Conservation (phyloP, 2,797 vertebrate species). For the Diplodus sargus region DNA sequence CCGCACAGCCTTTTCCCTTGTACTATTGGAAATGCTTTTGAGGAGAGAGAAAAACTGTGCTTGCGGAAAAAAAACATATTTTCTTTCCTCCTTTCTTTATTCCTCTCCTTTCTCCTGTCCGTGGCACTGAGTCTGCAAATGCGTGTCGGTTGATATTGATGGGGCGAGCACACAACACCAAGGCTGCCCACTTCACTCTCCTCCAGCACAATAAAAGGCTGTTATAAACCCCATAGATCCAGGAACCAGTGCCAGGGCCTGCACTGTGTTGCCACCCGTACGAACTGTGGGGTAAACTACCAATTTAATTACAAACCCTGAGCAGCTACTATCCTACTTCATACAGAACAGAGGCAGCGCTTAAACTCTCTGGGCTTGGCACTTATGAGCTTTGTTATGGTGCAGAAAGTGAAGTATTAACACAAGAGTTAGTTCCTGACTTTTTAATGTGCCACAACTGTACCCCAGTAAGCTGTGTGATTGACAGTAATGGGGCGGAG, state of each 20-base stretch:
- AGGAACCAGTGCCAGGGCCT: conserved; percentile 28
- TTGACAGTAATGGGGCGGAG: conserved; percentile 82
- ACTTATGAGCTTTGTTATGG: conserved; percentile 53
- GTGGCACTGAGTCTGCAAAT: conserved; percentile 44
- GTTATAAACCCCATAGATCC: conserved; percentile 64
- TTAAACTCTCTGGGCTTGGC: conserved; percentile 23
- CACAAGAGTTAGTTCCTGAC: conserved; percentile 63
- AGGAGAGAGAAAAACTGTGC: conserved; percentile 32
- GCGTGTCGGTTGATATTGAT: conserved; percentile 71
- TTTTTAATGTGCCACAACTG: conserved; percentile 68
- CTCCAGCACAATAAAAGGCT: conserved; percentile 57
- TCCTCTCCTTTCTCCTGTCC: conserved; percentile 31
- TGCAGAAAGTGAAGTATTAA: conserved; percentile 61
- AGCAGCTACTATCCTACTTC: conserved; percentile 6
- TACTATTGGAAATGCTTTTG: conserved; percentile 51
- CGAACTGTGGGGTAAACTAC: conserved; percentile 27
- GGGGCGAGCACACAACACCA: conserved; percentile 52
- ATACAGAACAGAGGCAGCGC: conserved; percentile 16
- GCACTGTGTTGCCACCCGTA: conserved; percentile 43
- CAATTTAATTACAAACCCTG: conserved; percentile 36
- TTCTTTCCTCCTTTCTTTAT: conserved; percentile 19
- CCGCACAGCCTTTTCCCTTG: conserved; percentile 38
- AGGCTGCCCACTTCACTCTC: conserved; percentile 64
- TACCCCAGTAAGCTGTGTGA: conserved; percentile 70
- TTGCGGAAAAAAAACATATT: conserved; percentile 36